Conservation (phyloP, 2,113 vertebrate genomes). For the Ictalurus punctatus region DNA sequence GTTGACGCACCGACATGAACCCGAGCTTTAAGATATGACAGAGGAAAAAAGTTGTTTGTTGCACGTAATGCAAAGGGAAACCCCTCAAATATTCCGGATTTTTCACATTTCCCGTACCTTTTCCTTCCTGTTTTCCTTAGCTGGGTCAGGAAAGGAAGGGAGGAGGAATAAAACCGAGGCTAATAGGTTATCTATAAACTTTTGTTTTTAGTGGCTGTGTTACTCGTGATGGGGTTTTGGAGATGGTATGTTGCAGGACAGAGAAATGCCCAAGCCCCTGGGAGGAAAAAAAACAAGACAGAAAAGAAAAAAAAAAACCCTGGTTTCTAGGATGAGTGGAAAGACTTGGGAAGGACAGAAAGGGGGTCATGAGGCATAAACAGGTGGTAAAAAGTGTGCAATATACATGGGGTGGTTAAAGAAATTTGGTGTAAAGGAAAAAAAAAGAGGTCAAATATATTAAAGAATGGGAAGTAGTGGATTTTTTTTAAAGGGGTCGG, state of each 20-base stretch:
- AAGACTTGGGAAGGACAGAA: conserved; percentile 76
- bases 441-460: background rate
- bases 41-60: background rate
- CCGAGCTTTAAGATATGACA: background rate
- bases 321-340: conserved; percentile 51
- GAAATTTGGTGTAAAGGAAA: background rate
- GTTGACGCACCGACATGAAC: conserved; percentile 64
- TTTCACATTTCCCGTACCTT: background rate
- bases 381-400: background rate
- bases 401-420: background rate
- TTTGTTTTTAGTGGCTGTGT: background rate
- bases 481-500: background rate
- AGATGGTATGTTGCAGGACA: background rate
- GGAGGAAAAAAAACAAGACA: too few species aligned
- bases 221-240: background rate
- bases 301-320: background rate
- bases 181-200: background rate
- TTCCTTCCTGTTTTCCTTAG: background rate
- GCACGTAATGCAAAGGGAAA: background rate
- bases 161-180: background rate
- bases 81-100: background rate
- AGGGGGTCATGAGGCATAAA: conserved; percentile 63
- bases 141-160: background rate
- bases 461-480: background rate
- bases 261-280: background rate